Evolutionary conservation across 2,888 invertebrate genomes (phyloP), one percentile per base, ranked within the genome.

Genomic region (Diadegma fenestrale): DNA sequence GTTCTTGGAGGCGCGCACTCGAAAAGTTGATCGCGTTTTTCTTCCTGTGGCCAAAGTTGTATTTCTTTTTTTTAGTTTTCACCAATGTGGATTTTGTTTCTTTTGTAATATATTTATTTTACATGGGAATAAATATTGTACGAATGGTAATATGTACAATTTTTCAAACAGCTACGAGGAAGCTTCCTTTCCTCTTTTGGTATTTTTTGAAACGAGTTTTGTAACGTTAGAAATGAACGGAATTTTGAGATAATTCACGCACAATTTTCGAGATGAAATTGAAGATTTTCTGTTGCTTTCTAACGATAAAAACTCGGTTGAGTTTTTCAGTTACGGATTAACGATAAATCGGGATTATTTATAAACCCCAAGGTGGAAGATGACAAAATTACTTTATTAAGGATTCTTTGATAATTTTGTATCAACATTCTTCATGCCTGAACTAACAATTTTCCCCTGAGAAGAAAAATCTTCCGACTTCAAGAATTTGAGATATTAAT

Each of bases 61-160:
- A 78, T 33, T 73, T 45, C 48, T 72, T 14, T 7, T 10, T 41
- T 19, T 51, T n/a, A 61, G 58, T 48, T 33, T 73, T 61, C 33
- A 12, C 77, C 69, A 45, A 63, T 72, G 81, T 80, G 17, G 80
- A 75, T 64, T n/a, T n/a, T 58, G 19, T 66, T 84, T 61, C 69
- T 54, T 82, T 71, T 77, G 69, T 43, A 75, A 84, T 48, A 61
- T 79, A 82, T 85, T 79, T 80, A 80, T 86, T 87, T 86, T 88
- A 85, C 84, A 87, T 84, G 88, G 82, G 75, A 90, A 90, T 91
- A 89, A 89, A 90, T 91, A 91, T 88, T 84, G 76, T 80, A 84
- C 64, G 76, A 80, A 71, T 83, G 77, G 58, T 79, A 87, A 72
- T 87, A 82, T 89, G 87, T 88, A 89, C 89, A 86, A 86, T 80